Evolutionary conservation across 2,888 invertebrate genomes (phyloP).

Genomic region (Alloscopus bannaensis): DNA sequence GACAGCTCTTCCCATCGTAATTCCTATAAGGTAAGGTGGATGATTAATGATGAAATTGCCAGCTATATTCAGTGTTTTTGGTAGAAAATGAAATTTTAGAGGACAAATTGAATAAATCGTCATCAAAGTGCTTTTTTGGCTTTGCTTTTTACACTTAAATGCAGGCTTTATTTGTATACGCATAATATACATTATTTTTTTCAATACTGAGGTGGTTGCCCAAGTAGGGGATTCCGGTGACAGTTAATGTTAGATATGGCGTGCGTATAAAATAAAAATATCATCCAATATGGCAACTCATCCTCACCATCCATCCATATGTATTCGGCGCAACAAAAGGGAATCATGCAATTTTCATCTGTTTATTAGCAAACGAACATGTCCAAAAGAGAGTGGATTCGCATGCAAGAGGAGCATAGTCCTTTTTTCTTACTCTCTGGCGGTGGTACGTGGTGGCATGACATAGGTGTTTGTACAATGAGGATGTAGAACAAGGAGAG

Average conservation of each 20-base stretch:
- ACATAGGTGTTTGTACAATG: too few species aligned
- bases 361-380: too few species aligned
- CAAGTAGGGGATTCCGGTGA: slow-evolving; percentile 33
- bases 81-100: not conserved
- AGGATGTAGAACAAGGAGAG: not conserved
- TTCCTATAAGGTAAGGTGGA: slow-evolving; percentile 5
- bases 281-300: slow-evolving; percentile 39
- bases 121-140: not conserved
- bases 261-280: not conserved
- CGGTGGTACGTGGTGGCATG: too few species aligned
- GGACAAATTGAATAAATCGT: slow-evolving; percentile 7
- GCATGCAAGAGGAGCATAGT: too few species aligned
- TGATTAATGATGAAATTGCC: not conserved
- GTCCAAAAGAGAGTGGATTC: too few species aligned
- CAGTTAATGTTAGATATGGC: slow-evolving; percentile 27
- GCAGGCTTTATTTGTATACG: not conserved
- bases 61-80: slow-evolving; percentile 20
- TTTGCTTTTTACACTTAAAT: slow-evolving; percentile 1
- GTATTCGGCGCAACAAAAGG: too few species aligned
- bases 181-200: not conserved
- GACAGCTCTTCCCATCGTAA: slow-evolving; percentile 7
- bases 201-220: not conserved
- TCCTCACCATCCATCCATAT: too few species aligned
- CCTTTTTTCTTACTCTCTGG: too few species aligned
- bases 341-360: too few species aligned